Evolutionary conservation across 2,113 vertebrate genomes (phyloP).

Genomic region (Azemiops feae): DNA sequence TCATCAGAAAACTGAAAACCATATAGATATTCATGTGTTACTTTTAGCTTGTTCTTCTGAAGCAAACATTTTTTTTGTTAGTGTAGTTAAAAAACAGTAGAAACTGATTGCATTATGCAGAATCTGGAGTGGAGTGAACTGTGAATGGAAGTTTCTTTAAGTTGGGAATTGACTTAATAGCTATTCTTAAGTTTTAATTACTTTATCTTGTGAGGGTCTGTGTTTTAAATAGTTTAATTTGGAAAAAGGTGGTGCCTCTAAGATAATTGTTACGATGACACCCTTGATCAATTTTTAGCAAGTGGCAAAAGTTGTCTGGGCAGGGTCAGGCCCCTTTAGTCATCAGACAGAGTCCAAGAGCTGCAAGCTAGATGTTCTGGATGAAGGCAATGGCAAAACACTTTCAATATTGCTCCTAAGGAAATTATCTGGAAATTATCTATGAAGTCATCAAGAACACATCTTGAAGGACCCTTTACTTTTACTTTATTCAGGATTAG

Average conservation of each 20-base stretch:
- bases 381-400: background rate
- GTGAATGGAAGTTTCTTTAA: background rate
- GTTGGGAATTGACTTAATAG: background rate
- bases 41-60: background rate
- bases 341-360: background rate
- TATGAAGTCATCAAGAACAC: background rate
- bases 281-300: background rate
- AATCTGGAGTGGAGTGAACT: background rate
- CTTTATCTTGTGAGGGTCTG: background rate
- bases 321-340: background rate
- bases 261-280: background rate
- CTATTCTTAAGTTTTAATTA: background rate
- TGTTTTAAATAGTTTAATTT: background rate
- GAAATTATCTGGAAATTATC: background rate
- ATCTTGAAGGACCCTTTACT: background rate
- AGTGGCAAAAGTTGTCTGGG: background rate
- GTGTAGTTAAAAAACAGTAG: background rate
- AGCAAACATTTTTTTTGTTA: background rate
- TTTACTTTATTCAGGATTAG: background rate
- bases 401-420: background rate
- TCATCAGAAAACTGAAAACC: background rate
- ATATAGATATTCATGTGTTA: background rate
- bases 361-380: background rate
- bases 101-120: background rate
- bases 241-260: background rate